Evolutionary conservation across 2,888 invertebrate species (phyloP).

Genomic region (Leptinotarsa peninsularis): DNA sequence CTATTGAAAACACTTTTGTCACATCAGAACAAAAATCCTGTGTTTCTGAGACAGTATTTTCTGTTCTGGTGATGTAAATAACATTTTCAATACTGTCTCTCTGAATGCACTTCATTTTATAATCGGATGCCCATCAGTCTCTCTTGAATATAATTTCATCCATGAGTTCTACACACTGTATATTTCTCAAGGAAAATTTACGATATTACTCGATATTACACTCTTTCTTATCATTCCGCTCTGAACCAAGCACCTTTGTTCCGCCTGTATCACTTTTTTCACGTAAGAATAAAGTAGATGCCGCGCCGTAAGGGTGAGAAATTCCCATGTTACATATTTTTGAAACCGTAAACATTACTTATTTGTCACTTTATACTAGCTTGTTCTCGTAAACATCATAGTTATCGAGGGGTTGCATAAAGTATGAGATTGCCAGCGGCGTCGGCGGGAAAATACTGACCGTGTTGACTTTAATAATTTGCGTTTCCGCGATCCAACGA

Average conservation of each 20-base stretch:
- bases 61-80: too few relatives aligned
- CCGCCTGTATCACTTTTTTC: constrained; percentile 12
- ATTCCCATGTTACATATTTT: constrained; percentile 21
- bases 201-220: too few relatives aligned
- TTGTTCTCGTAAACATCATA: constrained; percentile 21
- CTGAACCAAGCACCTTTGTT: constrained; percentile 11
- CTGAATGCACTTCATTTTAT: too few relatives aligned
- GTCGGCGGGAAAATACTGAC: background rate
- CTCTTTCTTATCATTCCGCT: background rate
- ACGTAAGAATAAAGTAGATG: constrained; percentile 17
- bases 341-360: constrained; percentile 21
- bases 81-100: too few relatives aligned
- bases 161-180: background rate
- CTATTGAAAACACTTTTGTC: too few relatives aligned
- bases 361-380: constrained; percentile 22
- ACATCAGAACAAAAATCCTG: too few relatives aligned
- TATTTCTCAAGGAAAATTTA: background rate
- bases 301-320: constrained; percentile 6
- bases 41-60: too few relatives aligned
- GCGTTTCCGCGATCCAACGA: background rate
- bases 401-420: constrained; percentile 19
- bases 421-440: constrained; percentile 10
- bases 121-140: too few relatives aligned
- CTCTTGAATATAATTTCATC: too few relatives aligned
- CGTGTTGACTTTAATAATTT: background rate